A percentile compares a stretch with the other conserved stretches of the same genome.
Evolutionary conservation across 2,113 vertebrate species (phyloP).

Genomic region (Platycercus adscitus): DNA sequence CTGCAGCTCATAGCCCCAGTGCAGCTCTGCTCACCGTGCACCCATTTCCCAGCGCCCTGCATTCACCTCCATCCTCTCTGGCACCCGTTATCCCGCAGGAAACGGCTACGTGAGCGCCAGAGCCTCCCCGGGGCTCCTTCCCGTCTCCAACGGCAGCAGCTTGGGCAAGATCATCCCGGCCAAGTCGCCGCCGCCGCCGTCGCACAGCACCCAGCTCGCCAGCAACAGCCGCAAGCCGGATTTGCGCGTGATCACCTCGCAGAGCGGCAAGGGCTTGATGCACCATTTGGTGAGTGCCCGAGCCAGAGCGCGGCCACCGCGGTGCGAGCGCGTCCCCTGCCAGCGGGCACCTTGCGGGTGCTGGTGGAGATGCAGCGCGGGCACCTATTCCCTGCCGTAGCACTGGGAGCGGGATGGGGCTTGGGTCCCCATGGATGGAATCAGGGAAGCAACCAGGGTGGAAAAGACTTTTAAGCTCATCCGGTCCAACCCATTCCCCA

Average conservation of each 20-base stretch:
- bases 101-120: slow-evolving; percentile 95
- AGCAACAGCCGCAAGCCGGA: slow-evolving; percentile 92
- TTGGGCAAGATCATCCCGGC: slow-evolving; percentile 92
- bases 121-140: slow-evolving; percentile 93
- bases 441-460: background rate
- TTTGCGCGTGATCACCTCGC: slow-evolving; percentile 95
- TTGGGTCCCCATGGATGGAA: background rate
- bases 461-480: background rate
- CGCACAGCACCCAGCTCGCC: slow-evolving; percentile 82
- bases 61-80: background rate
- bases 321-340: background rate
- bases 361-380: fast-evolving
- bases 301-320: too few species aligned
- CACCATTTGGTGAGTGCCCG: slow-evolving; percentile 89
- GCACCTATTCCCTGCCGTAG: fast-evolving
- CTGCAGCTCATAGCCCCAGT: too few species aligned
- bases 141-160: slow-evolving; percentile 93
- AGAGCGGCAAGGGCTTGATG: slow-evolving; percentile 93
- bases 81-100: slow-evolving; percentile 66
- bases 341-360: fast-evolving
- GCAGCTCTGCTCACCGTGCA: fast-evolving
- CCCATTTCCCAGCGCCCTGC: background rate
- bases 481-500: background rate
- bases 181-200: slow-evolving; percentile 83
- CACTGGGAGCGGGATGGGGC: background rate